phyloP scores from a whole-genome alignment of 2,113 vertebrate genomes.

The Rutilus rutilus region DNA sequence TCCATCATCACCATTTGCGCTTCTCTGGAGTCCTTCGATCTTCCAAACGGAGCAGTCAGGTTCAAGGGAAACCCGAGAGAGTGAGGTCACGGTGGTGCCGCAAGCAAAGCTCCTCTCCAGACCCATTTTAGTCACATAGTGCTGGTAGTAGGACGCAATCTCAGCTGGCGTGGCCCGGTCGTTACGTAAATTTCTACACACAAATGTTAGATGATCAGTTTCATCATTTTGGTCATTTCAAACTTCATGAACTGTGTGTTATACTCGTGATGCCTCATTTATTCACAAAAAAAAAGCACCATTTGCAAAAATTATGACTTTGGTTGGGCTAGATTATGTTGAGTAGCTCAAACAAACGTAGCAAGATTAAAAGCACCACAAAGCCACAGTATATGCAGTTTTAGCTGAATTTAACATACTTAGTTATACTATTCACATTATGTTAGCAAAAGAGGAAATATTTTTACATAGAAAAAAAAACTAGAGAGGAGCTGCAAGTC shows the following conservation, averaged over 20 bases:
- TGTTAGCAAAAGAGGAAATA: not conserved
- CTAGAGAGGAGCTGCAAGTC: not conserved
- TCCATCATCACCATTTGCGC: constrained; percentile 42
- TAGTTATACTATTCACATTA: not conserved
- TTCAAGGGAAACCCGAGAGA: constrained; percentile 57
- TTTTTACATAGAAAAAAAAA: not conserved
- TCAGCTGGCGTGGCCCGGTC: constrained; percentile 79
- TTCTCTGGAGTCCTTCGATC: constrained; percentile 71
- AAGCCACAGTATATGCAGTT: not conserved
- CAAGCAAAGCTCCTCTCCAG: constrained; percentile 75
- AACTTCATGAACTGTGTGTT: not conserved
- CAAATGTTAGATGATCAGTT: not conserved
- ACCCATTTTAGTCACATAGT: constrained; percentile 77
- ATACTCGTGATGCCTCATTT: not conserved
- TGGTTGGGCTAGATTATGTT: too few relatives aligned
- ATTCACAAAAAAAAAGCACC: not conserved
- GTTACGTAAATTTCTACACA: constrained; percentile 75
- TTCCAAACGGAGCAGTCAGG: constrained; percentile 67
- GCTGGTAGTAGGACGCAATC: constrained; percentile 81
- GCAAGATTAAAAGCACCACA: not conserved
- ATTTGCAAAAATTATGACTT: not conserved
- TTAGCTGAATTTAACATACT: not conserved
- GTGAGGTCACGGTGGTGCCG: constrained; percentile 72
- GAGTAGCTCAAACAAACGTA: not conserved
- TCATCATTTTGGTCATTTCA: not conserved